Conservation (phyloP, 2,797 vertebrate species). For the Taenioides sp. region DNA sequence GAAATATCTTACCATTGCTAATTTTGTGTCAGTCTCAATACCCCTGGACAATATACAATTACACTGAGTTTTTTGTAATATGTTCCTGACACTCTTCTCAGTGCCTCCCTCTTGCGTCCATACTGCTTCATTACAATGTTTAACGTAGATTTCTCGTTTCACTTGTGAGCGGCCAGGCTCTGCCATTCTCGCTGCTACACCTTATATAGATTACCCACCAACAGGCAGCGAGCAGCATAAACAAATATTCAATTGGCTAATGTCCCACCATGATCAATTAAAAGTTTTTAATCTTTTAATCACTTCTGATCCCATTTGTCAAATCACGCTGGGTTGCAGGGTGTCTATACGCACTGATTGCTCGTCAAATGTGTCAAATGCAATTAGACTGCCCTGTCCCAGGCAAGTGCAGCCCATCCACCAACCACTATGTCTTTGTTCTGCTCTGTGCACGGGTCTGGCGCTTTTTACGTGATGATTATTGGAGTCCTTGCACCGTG, state of each 20-base stretch:
- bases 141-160: not conserved
- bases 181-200: no score
- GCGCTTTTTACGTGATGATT: slow-evolving; percentile 55
- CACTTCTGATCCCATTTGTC: slow-evolving; percentile 64
- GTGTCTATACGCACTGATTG: slow-evolving; percentile 34
- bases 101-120: slow-evolving; percentile 47
- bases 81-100: no score
- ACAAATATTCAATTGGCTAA: not conserved
- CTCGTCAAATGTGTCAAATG: slow-evolving; percentile 47
- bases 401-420: slow-evolving; percentile 20
- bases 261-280: slow-evolving; percentile 12
- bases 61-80: no score
- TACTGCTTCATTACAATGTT: not conserved
- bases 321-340: slow-evolving; percentile 42
- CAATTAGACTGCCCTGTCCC: slow-evolving; percentile 50
- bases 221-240: not conserved
- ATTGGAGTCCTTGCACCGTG: slow-evolving; percentile 45
- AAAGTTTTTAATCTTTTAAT: slow-evolving; percentile 64
- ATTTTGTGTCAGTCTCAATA: no score
- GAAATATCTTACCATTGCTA: not conserved
- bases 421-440: slow-evolving; percentile 14
- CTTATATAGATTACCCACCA: not conserved
- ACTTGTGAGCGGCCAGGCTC: not conserved
- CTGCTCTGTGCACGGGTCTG: slow-evolving; percentile 54
- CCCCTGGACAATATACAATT: no score